Evolutionary conservation across 2,888 invertebrate species (phyloP).

Genomic region (Protodeltote pygarga): DNA sequence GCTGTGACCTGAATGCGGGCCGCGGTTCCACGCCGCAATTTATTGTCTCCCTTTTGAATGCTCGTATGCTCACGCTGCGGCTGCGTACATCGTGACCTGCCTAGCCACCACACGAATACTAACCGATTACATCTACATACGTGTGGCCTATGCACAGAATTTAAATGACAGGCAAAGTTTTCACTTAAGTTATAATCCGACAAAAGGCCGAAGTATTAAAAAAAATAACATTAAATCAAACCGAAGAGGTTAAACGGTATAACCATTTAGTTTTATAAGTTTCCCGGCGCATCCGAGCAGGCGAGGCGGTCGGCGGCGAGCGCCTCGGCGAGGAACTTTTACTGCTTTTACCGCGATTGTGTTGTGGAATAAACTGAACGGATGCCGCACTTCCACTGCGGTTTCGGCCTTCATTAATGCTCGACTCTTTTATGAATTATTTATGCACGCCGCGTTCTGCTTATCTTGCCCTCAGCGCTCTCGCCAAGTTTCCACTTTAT

Average conservation of each 20-base stretch:
- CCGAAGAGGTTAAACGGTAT: constrained; percentile 26
- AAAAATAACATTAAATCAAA: constrained; percentile 20
- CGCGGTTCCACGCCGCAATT: constrained; percentile 70
- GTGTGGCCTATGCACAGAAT: constrained; percentile 17
- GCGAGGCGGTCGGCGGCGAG: constrained; percentile 23
- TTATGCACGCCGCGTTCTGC: constrained; percentile 73
- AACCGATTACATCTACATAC: constrained; percentile 44
- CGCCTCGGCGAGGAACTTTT: constrained; percentile 52
- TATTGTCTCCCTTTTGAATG: constrained; percentile 71
- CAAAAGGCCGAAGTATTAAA: constrained; percentile 5
- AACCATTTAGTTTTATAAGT: constrained; percentile 41
- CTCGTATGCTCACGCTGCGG: constrained; percentile 61
- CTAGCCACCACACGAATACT: constrained; percentile 41
- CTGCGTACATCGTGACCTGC: constrained; percentile 50
- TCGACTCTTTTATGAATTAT: constrained; percentile 82
- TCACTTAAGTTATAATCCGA: constrained; percentile 7
- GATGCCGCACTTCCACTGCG: constrained; percentile 65
- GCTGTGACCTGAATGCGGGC: constrained; percentile 68
- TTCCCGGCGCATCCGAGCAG: constrained; percentile 43
- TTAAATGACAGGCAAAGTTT: constrained; percentile 8
- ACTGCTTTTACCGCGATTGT: constrained; percentile 58
- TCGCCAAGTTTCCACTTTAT: constrained; percentile 77
- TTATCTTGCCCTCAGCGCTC: constrained; percentile 68
- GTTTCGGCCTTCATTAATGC: constrained; percentile 78
- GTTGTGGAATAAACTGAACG: constrained; percentile 52